phyloP scores from a whole-genome alignment of 1,140 invertebrate species.

The Papilio xuthus region DNA sequence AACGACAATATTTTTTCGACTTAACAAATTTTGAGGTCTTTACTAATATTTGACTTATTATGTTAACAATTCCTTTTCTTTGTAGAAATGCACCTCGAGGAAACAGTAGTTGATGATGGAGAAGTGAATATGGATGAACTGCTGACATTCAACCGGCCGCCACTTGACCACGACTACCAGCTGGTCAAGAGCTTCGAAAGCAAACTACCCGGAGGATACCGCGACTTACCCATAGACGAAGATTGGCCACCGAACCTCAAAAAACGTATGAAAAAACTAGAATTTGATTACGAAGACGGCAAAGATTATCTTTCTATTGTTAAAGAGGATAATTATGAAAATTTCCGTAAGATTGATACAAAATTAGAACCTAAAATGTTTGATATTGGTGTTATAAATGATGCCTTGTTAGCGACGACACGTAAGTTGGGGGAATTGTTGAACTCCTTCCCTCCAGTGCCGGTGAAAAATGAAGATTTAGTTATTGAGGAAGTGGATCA shows the following conservation, averaged over 20 bases:
- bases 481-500: conserved; percentile 70
- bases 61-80: conserved; percentile 31
- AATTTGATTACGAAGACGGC: conserved; percentile 75
- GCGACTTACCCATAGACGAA: conserved; percentile 78
- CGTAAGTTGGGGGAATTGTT: conserved; percentile 67
- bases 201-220: conserved; percentile 63
- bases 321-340: conserved; percentile 73
- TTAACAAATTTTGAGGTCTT: too few relatives aligned
- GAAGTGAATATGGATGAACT: conserved; percentile 79
- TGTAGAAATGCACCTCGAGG: conserved; percentile 70
- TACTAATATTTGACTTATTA: too few relatives aligned
- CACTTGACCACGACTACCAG: conserved; percentile 79
- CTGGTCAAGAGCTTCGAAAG: conserved; percentile 65
- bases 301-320: conserved; percentile 69
- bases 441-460: conserved; percentile 61
- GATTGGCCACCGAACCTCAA: conserved; percentile 74
- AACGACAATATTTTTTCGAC: too few relatives aligned
- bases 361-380: conserved; percentile 54
- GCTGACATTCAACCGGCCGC: conserved; percentile 73
- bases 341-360: conserved; percentile 53
- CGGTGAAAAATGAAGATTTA: conserved; percentile 74
- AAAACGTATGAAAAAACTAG: conserved; percentile 73
- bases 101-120: conserved; percentile 76
- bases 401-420: conserved; percentile 64
- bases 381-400: conserved; percentile 57